Evolutionary conservation across 1,140 invertebrate species (phyloP), one percentile per base, ranked within the genome.

Genomic region (Ridgeia piscesae): DNA sequence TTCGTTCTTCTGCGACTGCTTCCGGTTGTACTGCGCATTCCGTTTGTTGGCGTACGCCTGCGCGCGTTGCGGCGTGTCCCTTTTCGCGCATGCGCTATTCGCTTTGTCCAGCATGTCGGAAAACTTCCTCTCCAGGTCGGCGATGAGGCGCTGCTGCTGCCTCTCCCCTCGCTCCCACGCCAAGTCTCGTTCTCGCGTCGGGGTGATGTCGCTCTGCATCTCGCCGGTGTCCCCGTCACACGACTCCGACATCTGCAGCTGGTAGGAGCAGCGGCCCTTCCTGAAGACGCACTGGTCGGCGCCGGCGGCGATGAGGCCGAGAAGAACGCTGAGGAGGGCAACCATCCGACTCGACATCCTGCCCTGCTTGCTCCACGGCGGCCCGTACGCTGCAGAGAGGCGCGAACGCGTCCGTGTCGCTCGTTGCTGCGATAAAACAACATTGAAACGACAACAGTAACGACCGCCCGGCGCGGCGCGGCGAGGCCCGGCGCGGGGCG

Each of bases 1-100:
- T n/a, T 90, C 89, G 34, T 90, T 90, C n/a, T 35, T 34, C 89
- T 90, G 89, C 35, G 89, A 90, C 89, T 17, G 17, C 89, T 90
- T 90, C 89, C 89, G 89, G 34, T 90, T 90, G 33, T 90, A 34
- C 14, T 34, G 34, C n/a, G 35, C 11, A 27, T 34, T 35, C 89
- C 35, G 34, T 14, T 90, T 90, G 89, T 14, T 33, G 89, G 89
- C 89, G 89, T 34, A 34, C 34, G 35, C 89, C 35, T 90, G 34
- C 89, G 89, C 35, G 4, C 34, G 89, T 90, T 90, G 33, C 35
- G 33, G 17, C 9, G 9, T 90, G 21, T 35, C 89, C 35, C n/a
- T 90, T 35, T 90, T 34, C 1, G 33, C 35, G 35, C 34, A 90
- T 90, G 33, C 35, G 33, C 35, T 90, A 8, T 90, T 90, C 34